phyloP scores from a whole-genome alignment of 1,140 invertebrate species.

The Thaumetopoea pityocampa region DNA sequence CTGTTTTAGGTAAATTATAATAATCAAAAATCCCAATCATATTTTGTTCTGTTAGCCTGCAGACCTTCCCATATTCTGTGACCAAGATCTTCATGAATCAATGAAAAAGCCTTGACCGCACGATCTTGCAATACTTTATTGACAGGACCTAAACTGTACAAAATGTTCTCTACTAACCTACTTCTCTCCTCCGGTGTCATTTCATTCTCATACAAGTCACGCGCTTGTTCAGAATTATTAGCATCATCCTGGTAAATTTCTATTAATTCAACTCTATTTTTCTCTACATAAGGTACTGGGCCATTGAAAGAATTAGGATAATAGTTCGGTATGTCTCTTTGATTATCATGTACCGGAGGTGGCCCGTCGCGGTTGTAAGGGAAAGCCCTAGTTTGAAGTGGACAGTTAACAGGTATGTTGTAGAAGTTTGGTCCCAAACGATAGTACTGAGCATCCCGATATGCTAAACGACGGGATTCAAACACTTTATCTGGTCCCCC shows the following conservation, averaged over 20 bases:
- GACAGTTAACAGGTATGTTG: conserved; percentile 94
- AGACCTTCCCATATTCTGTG: too few species aligned
- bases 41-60: too few species aligned
- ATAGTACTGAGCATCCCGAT: conserved; percentile 93
- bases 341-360: conserved; percentile 86
- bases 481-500: conserved; percentile 94
- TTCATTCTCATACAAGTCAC: not conserved
- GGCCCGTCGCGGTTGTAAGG: conserved; percentile 79
- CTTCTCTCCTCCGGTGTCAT: not conserved
- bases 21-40: too few species aligned
- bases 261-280: not conserved
- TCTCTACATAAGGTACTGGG: conserved; percentile 55
- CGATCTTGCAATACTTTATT: not conserved
- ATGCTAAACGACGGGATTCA: conserved; percentile 92
- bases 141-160: not conserved
- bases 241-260: not conserved
- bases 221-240: too few species aligned
- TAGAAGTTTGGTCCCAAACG: conserved; percentile 92
- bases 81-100: not conserved
- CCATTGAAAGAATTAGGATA: conserved; percentile 94
- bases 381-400: conserved; percentile 71
- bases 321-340: conserved; percentile 87
- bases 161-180: not conserved
- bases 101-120: not conserved
- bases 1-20: too few species aligned